Conservation (phyloP, 2,113 vertebrate species). For the Hippocampus guttulatus region DNA sequence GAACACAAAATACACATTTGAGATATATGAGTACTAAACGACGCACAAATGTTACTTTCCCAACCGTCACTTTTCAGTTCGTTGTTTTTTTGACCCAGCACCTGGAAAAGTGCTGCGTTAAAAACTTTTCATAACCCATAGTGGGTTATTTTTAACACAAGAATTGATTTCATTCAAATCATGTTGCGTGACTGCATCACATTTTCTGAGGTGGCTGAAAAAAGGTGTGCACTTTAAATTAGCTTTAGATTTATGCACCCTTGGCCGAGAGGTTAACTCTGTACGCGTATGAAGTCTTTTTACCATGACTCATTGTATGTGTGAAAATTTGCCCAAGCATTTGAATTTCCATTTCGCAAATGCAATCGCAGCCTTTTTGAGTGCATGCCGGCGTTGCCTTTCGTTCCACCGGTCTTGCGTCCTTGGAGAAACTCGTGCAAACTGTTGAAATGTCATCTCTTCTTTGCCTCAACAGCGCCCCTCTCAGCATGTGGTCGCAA, state of each 20-base stretch:
- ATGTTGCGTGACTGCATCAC: neutral
- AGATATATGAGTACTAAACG: too few relatives aligned
- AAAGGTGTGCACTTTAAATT: too few relatives aligned
- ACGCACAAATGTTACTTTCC: too few relatives aligned
- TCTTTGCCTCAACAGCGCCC: conserved; percentile 61
- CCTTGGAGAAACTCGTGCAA: conserved; percentile 14
- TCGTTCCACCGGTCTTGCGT: neutral
- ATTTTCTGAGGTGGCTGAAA: neutral
- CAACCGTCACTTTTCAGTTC: too few relatives aligned
- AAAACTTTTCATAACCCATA: too few relatives aligned
- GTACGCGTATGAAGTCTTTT: neutral
- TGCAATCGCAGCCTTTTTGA: neutral
- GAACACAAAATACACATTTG: too few relatives aligned
- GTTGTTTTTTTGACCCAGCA: too few relatives aligned
- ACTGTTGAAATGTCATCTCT: conserved; percentile 20
- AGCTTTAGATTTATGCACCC: neutral
- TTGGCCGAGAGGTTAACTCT: neutral
- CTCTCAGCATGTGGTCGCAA: conserved; percentile 42
- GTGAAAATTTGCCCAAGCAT: neutral
- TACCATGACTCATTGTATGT: neutral
- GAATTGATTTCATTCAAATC: too few relatives aligned
- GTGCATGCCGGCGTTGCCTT: neutral
- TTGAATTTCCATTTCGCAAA: neutral
- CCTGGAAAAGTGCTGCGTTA: too few relatives aligned
- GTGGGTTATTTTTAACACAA: too few relatives aligned